phyloP scores from a whole-genome alignment of 2,888 invertebrate species.

The Torymus aiolomorphi region DNA sequence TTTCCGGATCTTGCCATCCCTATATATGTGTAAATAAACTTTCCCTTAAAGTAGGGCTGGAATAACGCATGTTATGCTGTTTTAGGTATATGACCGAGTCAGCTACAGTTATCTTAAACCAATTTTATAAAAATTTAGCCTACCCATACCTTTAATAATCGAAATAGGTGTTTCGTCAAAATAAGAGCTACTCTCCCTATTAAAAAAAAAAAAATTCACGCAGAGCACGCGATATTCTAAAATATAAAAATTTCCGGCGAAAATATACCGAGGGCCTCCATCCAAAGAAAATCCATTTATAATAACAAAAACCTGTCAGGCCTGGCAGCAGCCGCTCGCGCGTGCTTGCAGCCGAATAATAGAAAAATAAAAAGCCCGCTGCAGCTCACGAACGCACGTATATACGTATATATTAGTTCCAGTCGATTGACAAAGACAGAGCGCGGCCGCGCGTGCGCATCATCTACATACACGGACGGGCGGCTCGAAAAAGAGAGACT shows the following conservation, averaged over 20 bases:
- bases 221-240: background rate
- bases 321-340: background rate
- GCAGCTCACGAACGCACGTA: background rate
- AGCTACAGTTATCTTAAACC: too few relatives aligned
- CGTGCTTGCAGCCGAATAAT: slow-evolving; percentile 33
- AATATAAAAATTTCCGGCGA: background rate
- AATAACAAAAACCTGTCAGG: slow-evolving; percentile 46
- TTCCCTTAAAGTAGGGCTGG: too few relatives aligned
- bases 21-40: too few relatives aligned
- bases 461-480: background rate
- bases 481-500: slow-evolving; percentile 59
- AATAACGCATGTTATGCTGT: too few relatives aligned
- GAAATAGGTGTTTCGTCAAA: too few relatives aligned
- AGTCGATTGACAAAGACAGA: slow-evolving; percentile 54
- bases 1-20: too few relatives aligned
- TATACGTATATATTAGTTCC: slow-evolving; percentile 32
- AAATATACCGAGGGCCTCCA: background rate
- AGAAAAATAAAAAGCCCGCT: slow-evolving; percentile 43
- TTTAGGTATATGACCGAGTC: too few relatives aligned
- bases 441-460: slow-evolving; percentile 18
- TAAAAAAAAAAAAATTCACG: background rate
- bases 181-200: too few relatives aligned
- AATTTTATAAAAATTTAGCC: too few relatives aligned
- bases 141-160: too few relatives aligned
- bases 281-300: slow-evolving; percentile 42